Evolutionary conservation across 2,888 invertebrate species (phyloP).

Genomic region (Phyllotreta striolata): DNA sequence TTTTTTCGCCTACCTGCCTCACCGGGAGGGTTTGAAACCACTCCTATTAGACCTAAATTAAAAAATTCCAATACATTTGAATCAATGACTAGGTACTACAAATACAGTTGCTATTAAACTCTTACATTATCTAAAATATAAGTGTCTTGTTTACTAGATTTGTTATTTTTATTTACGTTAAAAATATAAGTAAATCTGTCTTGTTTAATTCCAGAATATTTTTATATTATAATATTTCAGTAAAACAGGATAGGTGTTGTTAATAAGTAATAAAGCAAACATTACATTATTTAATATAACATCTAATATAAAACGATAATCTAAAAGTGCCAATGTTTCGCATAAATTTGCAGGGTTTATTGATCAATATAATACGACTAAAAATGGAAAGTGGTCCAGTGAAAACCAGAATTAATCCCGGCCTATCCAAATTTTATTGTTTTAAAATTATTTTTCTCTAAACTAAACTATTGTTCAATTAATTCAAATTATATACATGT

Average conservation of each 20-base stretch:
- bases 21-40: conserved; percentile 9
- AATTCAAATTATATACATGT: conserved; percentile 5
- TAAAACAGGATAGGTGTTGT: neutral
- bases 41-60: conserved; percentile 19
- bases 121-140: conserved; percentile 4
- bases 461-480: neutral
- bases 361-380: too few relatives aligned
- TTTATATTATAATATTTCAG: conserved; percentile 5
- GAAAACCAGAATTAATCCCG: neutral
- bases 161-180: too few relatives aligned
- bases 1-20: conserved; percentile 15
- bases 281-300: neutral
- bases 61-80: conserved; percentile 23
- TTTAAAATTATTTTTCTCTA: neutral
- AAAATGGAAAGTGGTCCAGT: too few relatives aligned
- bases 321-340: too few relatives aligned
- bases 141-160: too few relatives aligned
- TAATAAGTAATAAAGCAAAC: conserved; percentile 14
- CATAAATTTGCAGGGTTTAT: too few relatives aligned
- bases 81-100: conserved; percentile 18
- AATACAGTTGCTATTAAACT: neutral
- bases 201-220: neutral
- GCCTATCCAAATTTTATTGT: neutral
- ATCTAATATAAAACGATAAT: too few relatives aligned
- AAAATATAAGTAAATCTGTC: too few relatives aligned